Percentiles rank a stretch among this genome's conserved stretches.
phyloP scores from a whole-genome alignment of 2,888 invertebrate species.

The Cephus rjabovi region DNA sequence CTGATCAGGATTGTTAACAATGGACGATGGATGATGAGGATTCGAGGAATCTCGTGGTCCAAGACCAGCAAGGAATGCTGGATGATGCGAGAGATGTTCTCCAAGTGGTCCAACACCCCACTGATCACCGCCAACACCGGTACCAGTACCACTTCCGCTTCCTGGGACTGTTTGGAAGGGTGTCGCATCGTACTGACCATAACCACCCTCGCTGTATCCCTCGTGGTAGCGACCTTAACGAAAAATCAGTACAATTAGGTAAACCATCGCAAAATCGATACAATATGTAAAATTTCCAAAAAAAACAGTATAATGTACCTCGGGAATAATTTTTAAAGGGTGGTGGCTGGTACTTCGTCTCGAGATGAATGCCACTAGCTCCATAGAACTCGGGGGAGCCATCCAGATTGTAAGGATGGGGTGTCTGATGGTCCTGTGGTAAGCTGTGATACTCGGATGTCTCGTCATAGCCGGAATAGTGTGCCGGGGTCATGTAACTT shows the following conservation, averaged over 20 bases:
- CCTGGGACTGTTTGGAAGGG: slow-evolving; percentile 83
- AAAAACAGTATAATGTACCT: slow-evolving; percentile 64
- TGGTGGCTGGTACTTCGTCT: slow-evolving; percentile 80
- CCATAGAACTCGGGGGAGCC: slow-evolving; percentile 82
- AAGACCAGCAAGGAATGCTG: slow-evolving; percentile 68
- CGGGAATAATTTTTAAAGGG: slow-evolving; percentile 78
- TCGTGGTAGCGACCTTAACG: slow-evolving; percentile 61
- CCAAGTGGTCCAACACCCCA: slow-evolving; percentile 66
- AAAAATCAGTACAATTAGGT: neutral
- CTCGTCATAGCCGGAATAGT: slow-evolving; percentile 68
- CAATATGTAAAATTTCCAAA: neutral
- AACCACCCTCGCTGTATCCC: slow-evolving; percentile 69
- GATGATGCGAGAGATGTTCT: slow-evolving; percentile 70
- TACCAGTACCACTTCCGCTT: slow-evolving; percentile 68
- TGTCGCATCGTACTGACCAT: slow-evolving; percentile 74
- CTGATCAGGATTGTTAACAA: slow-evolving; percentile 66
- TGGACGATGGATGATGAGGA: slow-evolving; percentile 56
- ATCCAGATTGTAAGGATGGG: slow-evolving; percentile 74
- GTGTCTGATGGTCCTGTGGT: slow-evolving; percentile 66
- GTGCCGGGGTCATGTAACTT: slow-evolving; percentile 61
- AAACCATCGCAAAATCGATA: neutral
- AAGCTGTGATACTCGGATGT: slow-evolving; percentile 71
- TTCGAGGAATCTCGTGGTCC: slow-evolving; percentile 60
- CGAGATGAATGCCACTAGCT: slow-evolving; percentile 70
- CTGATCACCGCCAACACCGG: slow-evolving; percentile 63